Evolutionary conservation across 2,797 vertebrate genomes (phyloP).

Genomic region (Cyprinodon diabolis): DNA sequence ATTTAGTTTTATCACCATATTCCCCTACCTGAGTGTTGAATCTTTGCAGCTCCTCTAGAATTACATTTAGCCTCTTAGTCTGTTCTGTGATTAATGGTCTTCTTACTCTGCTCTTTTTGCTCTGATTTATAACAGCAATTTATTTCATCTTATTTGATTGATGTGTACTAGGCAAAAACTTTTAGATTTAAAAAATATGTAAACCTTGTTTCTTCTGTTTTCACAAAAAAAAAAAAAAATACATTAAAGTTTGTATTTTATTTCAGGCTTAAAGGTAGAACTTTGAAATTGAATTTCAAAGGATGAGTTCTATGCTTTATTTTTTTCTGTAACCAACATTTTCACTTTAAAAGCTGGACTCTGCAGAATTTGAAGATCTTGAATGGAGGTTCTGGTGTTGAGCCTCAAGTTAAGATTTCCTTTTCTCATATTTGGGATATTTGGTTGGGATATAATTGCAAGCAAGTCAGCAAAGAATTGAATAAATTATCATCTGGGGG

Average conservation of each 20-base stretch:
- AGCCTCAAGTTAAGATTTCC: background rate
- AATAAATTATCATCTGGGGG: background rate
- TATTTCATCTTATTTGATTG: background rate
- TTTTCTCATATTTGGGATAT: background rate
- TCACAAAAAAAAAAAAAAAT: background rate
- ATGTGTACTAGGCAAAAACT: background rate
- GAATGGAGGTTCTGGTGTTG: background rate
- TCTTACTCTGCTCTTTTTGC: too few relatives aligned
- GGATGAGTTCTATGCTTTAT: background rate
- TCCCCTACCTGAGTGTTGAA: background rate
- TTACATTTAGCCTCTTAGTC: background rate
- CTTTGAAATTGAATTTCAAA: background rate
- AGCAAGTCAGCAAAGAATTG: background rate
- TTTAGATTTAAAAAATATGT: background rate
- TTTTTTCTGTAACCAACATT: background rate
- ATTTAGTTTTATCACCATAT: background rate
- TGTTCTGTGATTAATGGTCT: background rate
- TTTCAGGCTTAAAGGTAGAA: background rate
- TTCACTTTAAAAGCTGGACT: background rate
- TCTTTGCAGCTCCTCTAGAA: background rate
- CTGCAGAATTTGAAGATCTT: too few relatives aligned
- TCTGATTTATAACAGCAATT: too few relatives aligned
- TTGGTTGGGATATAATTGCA: too few relatives aligned
- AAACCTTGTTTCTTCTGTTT: background rate
- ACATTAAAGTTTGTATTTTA: background rate